phyloP scores from a whole-genome alignment of 1,140 invertebrate genomes.

The Sitophilus oryzae region DNA sequence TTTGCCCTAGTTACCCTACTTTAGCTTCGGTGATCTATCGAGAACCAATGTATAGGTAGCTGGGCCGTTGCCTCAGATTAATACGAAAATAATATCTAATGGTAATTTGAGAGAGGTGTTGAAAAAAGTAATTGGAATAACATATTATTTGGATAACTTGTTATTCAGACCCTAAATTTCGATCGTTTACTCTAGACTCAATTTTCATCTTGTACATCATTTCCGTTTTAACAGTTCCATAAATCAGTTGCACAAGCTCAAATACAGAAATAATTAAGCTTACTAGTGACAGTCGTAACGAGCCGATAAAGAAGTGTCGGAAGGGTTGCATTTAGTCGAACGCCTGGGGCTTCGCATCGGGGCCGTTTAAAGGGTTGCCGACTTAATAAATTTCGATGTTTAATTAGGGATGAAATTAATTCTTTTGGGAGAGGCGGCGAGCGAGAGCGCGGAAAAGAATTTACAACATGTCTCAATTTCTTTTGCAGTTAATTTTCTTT shows the following conservation, averaged over 20 bases:
- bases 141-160: too few relatives aligned
- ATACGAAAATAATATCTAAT: too few relatives aligned
- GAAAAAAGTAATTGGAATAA: too few relatives aligned
- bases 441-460: not conserved
- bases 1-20: too few relatives aligned
- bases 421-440: slow-evolving; percentile 17
- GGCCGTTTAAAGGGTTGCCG: slow-evolving; percentile 30
- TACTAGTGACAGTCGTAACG: slow-evolving; percentile 34
- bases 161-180: too few relatives aligned
- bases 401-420: slow-evolving; percentile 41
- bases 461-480: slow-evolving; percentile 16
- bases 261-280: slow-evolving; percentile 39
- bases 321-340: slow-evolving; percentile 28
- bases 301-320: slow-evolving; percentile 38
- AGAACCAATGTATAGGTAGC: too few relatives aligned
- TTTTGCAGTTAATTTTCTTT: not conserved
- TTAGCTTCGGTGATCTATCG: too few relatives aligned
- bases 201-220: slow-evolving; percentile 20
- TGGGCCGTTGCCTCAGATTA: too few relatives aligned
- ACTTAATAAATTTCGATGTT: slow-evolving; percentile 37
- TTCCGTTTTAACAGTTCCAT: slow-evolving; percentile 24
- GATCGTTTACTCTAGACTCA: too few relatives aligned
- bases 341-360: slow-evolving; percentile 22
- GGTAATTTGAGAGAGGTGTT: too few relatives aligned
- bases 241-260: slow-evolving; percentile 32